Base-by-base conservation (phyloP, 2,797 vertebrate genomes). In the Sebastiscus albofasciatus region DNA sequence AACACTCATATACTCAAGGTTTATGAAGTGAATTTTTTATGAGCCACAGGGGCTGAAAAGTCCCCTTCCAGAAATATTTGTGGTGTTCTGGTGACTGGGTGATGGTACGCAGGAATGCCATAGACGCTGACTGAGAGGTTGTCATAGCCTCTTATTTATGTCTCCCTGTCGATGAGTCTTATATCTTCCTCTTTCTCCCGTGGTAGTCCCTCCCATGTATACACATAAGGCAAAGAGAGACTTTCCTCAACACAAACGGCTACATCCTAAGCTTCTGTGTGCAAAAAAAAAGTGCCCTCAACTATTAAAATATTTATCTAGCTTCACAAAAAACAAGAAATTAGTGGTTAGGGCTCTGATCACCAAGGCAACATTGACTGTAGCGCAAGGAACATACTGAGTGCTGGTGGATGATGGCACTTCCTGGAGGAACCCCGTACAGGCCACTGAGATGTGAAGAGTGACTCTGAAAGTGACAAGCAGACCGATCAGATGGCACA, bases 381-480 rank as follows among this genome's bases (percentile, higher is more conserved):
- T 55, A 34, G 71, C 66, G 65, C 69, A 80, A 71, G 64, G 67
- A 54, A 97, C 98, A 95, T 95, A 99, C 98, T 0, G 96, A 93
- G 90, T 97, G 96, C 91, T 97, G 98, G 76, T 97, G 96, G 33
- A 96, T 93, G 92, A 97, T 95, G 80, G 95, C 81, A 79, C 96
- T 90, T 3, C 95, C 94, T 59, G 96, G 83, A 82, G 96, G 91
- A 69, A 95, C 92, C 85, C 97, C 96, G 0, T 98, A 99, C 77
- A 98, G 93, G 90, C 96, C 95, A 11, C 97, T 96, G 93, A 98
- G 95, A 90, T 97, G 97, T 93, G 95, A 95, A 65, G 97, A 97
- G 93, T 97, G 97, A 91, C 96, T 96, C 98, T 99, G 92, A 2
- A 89, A 92, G 77, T 0, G 76, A 84, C 90, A 96, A 73, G 92